These are phyloP conservation scores for Drosophila fungiperda DNA, from an alignment of 2,888 invertebrate genomes.

Conservation along the genomic window DNA sequence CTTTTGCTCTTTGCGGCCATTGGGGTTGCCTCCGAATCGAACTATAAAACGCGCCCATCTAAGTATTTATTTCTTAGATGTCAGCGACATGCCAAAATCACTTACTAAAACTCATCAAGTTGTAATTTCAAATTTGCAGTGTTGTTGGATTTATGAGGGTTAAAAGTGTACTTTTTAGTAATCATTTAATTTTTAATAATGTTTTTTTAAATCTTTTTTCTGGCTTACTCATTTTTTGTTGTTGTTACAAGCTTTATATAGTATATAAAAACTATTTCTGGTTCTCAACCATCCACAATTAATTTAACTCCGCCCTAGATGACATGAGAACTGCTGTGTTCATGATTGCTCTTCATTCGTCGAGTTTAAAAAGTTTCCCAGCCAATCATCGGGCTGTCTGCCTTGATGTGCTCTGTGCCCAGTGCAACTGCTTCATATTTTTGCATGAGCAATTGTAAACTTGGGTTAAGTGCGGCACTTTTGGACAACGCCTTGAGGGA, in stretches of 20 bases:
- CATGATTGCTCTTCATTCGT: slow-evolving; percentile 40
- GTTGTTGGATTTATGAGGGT: background rate
- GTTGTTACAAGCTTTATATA: background rate
- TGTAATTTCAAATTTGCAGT: background rate
- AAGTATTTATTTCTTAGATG: slow-evolving; percentile 22
- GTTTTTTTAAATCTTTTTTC: background rate
- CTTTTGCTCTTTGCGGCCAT: slow-evolving; percentile 1
- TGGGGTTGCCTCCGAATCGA: slow-evolving; percentile 30
- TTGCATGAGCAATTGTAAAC: slow-evolving; percentile 42
- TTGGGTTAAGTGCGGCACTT: slow-evolving; percentile 8
- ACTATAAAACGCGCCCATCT: slow-evolving; percentile 39
- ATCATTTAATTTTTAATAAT: background rate
- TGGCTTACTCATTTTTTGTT: background rate
- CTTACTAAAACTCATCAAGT: slow-evolving; percentile 1
- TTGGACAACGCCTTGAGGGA: slow-evolving; percentile 36
- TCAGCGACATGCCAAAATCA: slow-evolving; percentile 27
- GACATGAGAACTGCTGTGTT: slow-evolving; percentile 11
- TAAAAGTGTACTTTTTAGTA: background rate
- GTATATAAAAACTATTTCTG: background rate
- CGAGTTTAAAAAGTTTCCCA: slow-evolving; percentile 41
- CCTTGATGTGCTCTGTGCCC: slow-evolving; percentile 12
- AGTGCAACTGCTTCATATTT: slow-evolving; percentile 16
- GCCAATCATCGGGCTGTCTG: slow-evolving; percentile 51
- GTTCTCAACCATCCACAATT: background rate
- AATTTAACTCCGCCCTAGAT: slow-evolving; percentile 42